Base-by-base conservation (phyloP, 1,140 invertebrate genomes). In the Drosophila nigrodunni region DNA sequence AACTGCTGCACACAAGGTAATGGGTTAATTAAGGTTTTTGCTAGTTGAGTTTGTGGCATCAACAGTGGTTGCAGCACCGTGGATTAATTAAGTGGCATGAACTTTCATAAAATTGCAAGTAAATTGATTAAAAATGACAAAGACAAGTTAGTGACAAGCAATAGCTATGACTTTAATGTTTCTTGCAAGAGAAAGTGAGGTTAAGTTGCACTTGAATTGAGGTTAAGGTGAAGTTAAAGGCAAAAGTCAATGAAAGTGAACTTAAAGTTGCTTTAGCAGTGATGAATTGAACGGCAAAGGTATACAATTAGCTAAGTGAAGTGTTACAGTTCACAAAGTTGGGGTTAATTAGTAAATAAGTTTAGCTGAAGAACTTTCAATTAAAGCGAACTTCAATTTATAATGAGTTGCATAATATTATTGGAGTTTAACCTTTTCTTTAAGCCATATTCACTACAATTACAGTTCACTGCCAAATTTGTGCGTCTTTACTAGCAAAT, bases 21-120 rank as follows among this genome's bases (percentile, higher is more conserved):
- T 83, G 85, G 77, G 83, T 88, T 87, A 87, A 87, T 87, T 87
- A 87, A 57, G 58, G 66, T 74, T 69, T 74, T 74, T 41, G 61
- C 61, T 37, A 37, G 57, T 30, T 15, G 18, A 34, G n/a, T 3
- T 58, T 30, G 50, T 47, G 41, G 34, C 6, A 9, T 9, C 64
- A 25, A 54, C 47, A 9, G 15, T 2, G 43, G 21, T 41, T 57
- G 37, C 15, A 21, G 62, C 74, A 65, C 65, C 65, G 52, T 65
- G 72, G 79, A 76, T 62, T 87, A 87, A 87, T 88, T 88, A 88
- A 79, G 76, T 86, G 65, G 79, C 70, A 71, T 70, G 72, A 78
- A 87, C 70, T 82, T 75, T 57, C 13, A 62, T 52, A 69, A 68
- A 59, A 68, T 71, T 76, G 49, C 50, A 52, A 59, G 43, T 52